phyloP scores from a whole-genome alignment of 2,797 vertebrate species.

The Phalanger gymnotis region DNA sequence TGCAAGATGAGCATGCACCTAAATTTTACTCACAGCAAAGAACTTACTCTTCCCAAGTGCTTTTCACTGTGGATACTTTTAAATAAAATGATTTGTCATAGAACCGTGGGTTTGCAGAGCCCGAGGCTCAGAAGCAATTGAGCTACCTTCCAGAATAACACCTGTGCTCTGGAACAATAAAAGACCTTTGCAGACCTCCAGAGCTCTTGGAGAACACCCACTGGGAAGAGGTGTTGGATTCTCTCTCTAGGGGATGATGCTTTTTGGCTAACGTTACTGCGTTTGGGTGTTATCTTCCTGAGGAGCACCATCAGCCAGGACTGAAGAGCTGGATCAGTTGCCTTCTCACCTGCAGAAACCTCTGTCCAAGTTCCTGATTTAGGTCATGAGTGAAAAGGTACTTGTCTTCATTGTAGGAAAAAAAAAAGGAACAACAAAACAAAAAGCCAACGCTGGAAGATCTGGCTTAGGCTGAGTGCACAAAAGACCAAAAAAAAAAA shows the following conservation, averaged over 20 bases:
- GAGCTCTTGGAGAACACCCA: background rate
- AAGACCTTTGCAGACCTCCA: background rate
- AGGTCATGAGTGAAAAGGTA: slow-evolving; percentile 43
- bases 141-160: background rate
- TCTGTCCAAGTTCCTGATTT: slow-evolving; percentile 26
- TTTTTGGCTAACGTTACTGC: slow-evolving; percentile 43
- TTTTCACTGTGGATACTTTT: slow-evolving; percentile 16
- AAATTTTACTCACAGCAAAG: background rate
- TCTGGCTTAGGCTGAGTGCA: slow-evolving; percentile 12
- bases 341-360: slow-evolving; percentile 42
- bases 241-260: slow-evolving; percentile 29
- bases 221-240: background rate
- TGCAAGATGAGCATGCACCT: background rate
- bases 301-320: background rate
- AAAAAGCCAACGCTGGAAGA: background rate
- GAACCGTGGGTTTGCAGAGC: slow-evolving; percentile 26
- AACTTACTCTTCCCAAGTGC: background rate
- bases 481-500: background rate
- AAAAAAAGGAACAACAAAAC: background rate
- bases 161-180: slow-evolving; percentile 28
- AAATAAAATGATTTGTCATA: slow-evolving; percentile 45
- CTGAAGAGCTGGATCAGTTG: background rate
- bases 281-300: slow-evolving; percentile 6
- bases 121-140: background rate
- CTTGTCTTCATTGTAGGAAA: slow-evolving; percentile 41